A percentile compares a stretch with the other conserved stretches of the same genome.
Evolutionary conservation across 2,888 invertebrate genomes (phyloP).

Genomic region (Scrobipalpa costella): DNA sequence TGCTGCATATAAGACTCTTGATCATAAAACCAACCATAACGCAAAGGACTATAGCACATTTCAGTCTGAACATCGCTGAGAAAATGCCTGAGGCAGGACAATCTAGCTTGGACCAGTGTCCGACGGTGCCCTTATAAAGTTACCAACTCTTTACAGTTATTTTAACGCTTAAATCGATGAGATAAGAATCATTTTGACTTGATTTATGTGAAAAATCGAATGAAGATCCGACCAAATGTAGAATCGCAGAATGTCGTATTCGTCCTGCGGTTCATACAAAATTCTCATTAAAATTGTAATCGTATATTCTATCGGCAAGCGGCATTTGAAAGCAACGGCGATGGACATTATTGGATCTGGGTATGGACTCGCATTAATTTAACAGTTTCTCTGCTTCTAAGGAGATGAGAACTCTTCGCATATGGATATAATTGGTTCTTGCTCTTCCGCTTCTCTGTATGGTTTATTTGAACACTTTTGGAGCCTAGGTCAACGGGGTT

Average conservation of each 20-base stretch:
- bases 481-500: neutral
- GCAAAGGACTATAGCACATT: slow-evolving; percentile 40
- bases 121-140: slow-evolving; percentile 54
- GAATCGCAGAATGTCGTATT: slow-evolving; percentile 51
- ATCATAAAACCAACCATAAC: slow-evolving; percentile 43
- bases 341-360: slow-evolving; percentile 28
- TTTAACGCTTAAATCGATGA: slow-evolving; percentile 33
- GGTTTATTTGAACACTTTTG: neutral
- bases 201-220: slow-evolving; percentile 38
- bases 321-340: slow-evolving; percentile 19
- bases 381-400: slow-evolving; percentile 21
- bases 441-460: neutral
- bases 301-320: slow-evolving; percentile 32
- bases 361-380: slow-evolving; percentile 24
- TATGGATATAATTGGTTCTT: slow-evolving; percentile 25
- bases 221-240: slow-evolving; percentile 52
- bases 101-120: slow-evolving; percentile 58
- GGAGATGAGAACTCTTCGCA: slow-evolving; percentile 19
- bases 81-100: slow-evolving; percentile 50
- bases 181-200: slow-evolving; percentile 40
- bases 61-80: slow-evolving; percentile 34
- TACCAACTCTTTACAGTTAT: slow-evolving; percentile 36
- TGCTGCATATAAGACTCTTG: slow-evolving; percentile 27
- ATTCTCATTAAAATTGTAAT: slow-evolving; percentile 32
- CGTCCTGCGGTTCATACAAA: slow-evolving; percentile 37